A percentile compares a stretch with the other conserved stretches of the same genome.
These are phyloP conservation scores for Antitype chi DNA, from an alignment of 2,888 invertebrate genomes.

Conservation along the genomic window DNA sequence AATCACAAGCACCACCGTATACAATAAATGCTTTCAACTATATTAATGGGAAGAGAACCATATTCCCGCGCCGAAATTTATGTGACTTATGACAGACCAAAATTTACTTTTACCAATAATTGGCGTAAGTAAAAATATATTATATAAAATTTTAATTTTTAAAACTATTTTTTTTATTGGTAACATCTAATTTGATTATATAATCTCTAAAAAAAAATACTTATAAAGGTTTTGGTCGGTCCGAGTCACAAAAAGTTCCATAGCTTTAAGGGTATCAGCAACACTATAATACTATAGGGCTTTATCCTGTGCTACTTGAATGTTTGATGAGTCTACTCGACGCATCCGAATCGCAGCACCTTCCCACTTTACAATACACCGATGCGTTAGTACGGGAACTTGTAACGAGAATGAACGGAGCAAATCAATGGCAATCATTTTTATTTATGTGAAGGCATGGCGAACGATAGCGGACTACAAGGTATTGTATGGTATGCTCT, in stretches of 20 bases:
- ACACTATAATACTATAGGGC: constrained; percentile 50
- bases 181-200: constrained; percentile 14
- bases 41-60: constrained; percentile 74
- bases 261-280: constrained; percentile 48
- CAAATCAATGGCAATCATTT: constrained; percentile 35
- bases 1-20: constrained; percentile 71
- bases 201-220: constrained; percentile 37
- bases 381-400: constrained; percentile 71
- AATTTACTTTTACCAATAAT: constrained; percentile 13
- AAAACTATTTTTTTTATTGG: constrained; percentile 11
- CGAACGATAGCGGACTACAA: constrained; percentile 36
- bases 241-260: constrained; percentile 36
- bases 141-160: background rate
- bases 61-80: constrained; percentile 69
- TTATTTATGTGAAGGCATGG: constrained; percentile 47
- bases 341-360: constrained; percentile 59
- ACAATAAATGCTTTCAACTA: constrained; percentile 80
- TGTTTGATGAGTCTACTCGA: constrained; percentile 48
- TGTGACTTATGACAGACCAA: constrained; percentile 49
- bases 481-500: constrained; percentile 7
- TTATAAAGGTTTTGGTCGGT: constrained; percentile 18
- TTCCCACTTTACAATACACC: constrained; percentile 67
- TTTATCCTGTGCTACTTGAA: constrained; percentile 46
- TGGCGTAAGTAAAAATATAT: constrained; percentile 8
- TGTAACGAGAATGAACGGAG: constrained; percentile 74